These are phyloP conservation scores for Brenthis daphne DNA, from an alignment of 2,888 invertebrate genomes.

Conservation along the genomic window DNA sequence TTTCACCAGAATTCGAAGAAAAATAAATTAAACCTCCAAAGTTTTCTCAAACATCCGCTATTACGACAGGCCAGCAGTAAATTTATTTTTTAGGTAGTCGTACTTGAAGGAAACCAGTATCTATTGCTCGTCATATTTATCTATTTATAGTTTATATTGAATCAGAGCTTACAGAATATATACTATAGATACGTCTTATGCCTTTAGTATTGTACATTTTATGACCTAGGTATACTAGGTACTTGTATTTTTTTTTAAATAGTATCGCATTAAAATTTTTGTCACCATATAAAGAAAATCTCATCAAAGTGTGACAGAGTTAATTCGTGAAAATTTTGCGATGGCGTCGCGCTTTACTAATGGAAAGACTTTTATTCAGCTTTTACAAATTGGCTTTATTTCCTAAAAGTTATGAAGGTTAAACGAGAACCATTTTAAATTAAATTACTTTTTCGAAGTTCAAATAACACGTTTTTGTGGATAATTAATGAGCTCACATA, in stretches of 20 bases:
- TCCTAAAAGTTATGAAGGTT: conserved; percentile 25
- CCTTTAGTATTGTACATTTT: too few species aligned
- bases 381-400: conserved; percentile 17
- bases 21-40: background rate
- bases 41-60: background rate
- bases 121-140: too few species aligned
- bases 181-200: too few species aligned
- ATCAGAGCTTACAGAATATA: too few species aligned
- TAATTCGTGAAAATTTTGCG: background rate
- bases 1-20: background rate
- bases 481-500: conserved; percentile 18
- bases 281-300: background rate
- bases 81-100: too few species aligned
- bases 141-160: too few species aligned
- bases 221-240: background rate
- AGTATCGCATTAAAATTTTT: background rate
- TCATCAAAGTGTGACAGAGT: background rate
- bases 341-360: background rate
- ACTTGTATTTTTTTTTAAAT: background rate
- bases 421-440: conserved; percentile 17
- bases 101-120: too few species aligned
- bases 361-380: conserved; percentile 1
- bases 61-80: background rate
- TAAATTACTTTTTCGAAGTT: conserved; percentile 15
- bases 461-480: background rate